Evolutionary conservation across 2,888 invertebrate genomes (phyloP).

Genomic region (Erpobdella octoculata): DNA sequence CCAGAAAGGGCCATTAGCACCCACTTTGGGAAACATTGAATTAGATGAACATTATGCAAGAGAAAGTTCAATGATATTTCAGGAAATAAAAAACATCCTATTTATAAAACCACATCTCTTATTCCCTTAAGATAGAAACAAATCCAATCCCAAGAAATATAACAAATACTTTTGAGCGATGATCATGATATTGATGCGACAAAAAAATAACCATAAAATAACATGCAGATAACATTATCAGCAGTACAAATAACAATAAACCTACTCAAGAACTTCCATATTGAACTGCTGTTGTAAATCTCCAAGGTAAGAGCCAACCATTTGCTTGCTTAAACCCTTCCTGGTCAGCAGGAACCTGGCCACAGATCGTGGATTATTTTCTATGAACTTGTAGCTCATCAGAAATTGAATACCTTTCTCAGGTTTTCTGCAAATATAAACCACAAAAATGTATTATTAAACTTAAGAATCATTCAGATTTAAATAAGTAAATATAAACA

Average conservation of each 20-base stretch:
- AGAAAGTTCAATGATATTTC: too few relatives aligned
- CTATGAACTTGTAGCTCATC: slow-evolving; percentile 84
- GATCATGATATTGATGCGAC: not conserved
- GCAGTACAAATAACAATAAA: too few relatives aligned
- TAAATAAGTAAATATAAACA: too few relatives aligned
- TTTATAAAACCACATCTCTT: too few relatives aligned
- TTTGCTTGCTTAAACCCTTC: slow-evolving; percentile 93
- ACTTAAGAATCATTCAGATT: too few relatives aligned
- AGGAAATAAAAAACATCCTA: too few relatives aligned
- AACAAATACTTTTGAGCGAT: not conserved
- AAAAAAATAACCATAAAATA: not conserved
- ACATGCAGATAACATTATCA: too few relatives aligned
- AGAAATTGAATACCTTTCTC: slow-evolving; percentile 89
- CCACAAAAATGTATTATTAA: too few relatives aligned
- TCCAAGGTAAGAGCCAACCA: slow-evolving; percentile 97
- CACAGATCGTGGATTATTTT: slow-evolving; percentile 81
- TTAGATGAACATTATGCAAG: too few relatives aligned
- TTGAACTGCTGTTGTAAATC: slow-evolving; percentile 90
- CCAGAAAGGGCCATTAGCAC: too few relatives aligned
- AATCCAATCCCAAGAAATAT: not conserved
- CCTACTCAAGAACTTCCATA: slow-evolving; percentile 67
- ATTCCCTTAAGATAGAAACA: not conserved
- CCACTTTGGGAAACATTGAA: too few relatives aligned
- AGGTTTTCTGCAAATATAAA: slow-evolving; percentile 63
- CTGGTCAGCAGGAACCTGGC: slow-evolving; percentile 87